A percentile compares a stretch with the other conserved stretches of the same genome.
Conservation (phyloP, 2,113 vertebrate species). For the Chrysochloris asiatica region DNA sequence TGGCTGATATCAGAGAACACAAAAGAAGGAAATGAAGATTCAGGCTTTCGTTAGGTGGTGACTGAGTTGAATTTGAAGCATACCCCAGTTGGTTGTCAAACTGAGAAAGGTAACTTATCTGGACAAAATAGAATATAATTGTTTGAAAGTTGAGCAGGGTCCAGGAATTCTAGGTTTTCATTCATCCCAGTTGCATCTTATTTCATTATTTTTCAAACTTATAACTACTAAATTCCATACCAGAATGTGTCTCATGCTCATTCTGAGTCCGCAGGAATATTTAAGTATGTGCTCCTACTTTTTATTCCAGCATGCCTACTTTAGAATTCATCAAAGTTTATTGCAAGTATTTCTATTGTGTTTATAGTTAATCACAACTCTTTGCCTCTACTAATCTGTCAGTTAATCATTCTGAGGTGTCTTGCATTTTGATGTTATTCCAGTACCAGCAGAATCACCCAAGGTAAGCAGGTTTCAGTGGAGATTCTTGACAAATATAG, state of each 20-base stretch:
- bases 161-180: not conserved
- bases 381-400: not conserved
- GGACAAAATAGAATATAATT: not conserved
- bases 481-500: not conserved
- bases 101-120: not conserved
- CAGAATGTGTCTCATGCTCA: not conserved
- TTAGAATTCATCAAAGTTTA: rapidly evolving
- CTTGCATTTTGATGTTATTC: not conserved
- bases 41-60: not conserved
- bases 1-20: not conserved
- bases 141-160: not conserved
- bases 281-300: rapidly evolving
- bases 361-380: not conserved
- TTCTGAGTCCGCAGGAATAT: rapidly evolving
- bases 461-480: not conserved
- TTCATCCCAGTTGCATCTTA: not conserved
- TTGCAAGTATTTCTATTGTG: no score
- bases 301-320: no score
- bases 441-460: not conserved
- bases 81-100: not conserved
- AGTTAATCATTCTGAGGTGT: not conserved
- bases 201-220: not conserved
- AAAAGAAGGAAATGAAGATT: not conserved
- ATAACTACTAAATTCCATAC: not conserved
- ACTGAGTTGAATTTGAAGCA: not conserved